phyloP scores from a whole-genome alignment of 92 coral and sea anemone genomes.

The Heteractis magnifica region DNA sequence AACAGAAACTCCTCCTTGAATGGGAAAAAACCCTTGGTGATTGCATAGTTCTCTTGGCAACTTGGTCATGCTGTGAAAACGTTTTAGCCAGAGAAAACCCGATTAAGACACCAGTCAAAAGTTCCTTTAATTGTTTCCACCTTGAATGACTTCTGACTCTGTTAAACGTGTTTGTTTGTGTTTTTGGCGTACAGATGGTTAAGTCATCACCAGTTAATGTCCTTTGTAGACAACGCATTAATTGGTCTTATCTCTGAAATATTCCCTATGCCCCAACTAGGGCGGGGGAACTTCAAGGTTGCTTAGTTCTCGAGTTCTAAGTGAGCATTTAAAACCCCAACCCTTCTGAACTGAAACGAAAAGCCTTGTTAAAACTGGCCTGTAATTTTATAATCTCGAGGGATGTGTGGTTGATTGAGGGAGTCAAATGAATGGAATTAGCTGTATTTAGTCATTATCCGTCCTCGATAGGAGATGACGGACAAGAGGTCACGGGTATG shows the following conservation, averaged over 20 bases:
- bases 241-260: slow-evolving; percentile 13
- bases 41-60: neutral
- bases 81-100: slow-evolving; percentile 12
- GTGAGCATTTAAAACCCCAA: neutral
- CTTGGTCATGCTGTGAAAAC: slow-evolving; percentile 15
- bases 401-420: neutral
- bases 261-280: neutral
- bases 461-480: slow-evolving; percentile 14
- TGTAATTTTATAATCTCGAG: neutral
- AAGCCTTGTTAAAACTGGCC: neutral
- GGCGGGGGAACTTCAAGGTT: neutral
- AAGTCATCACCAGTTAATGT: slow-evolving; percentile 25
- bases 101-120: slow-evolving; percentile 9
- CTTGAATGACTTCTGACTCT: slow-evolving; percentile 14
- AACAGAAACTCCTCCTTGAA: neutral
- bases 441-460: slow-evolving; percentile 25
- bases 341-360: neutral
- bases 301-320: neutral
- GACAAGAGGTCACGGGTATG: slow-evolving; percentile 16
- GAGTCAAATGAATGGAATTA: neutral
- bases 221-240: slow-evolving; percentile 5
- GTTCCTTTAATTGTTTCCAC: slow-evolving; percentile 13
- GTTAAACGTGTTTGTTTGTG: slow-evolving; percentile 13
- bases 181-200: slow-evolving; percentile 24
- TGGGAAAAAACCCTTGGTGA: neutral